A percentile compares a stretch with the other conserved stretches of the same genome.
Evolutionary conservation across 2,797 vertebrate genomes (phyloP).

Genomic region (Sphenodon punctatus): DNA sequence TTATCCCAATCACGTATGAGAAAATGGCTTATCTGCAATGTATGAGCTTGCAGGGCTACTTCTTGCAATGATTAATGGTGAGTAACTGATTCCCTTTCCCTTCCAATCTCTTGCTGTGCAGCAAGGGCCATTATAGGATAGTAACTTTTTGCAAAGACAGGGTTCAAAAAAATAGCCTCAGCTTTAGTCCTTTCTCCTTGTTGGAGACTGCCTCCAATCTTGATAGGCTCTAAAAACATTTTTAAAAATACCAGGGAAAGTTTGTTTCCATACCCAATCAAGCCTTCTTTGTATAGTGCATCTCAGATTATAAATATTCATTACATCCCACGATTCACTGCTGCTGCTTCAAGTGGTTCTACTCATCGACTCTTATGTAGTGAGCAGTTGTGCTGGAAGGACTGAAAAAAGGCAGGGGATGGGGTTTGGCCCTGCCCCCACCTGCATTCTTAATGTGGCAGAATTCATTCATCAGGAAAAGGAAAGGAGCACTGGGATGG

Average conservation of each 20-base stretch:
- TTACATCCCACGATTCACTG: background rate
- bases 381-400: background rate
- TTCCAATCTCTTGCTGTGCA: background rate
- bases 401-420: too few species aligned
- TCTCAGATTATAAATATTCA: background rate
- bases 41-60: background rate
- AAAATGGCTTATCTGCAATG: background rate
- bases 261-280: background rate
- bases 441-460: too few species aligned
- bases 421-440: too few species aligned
- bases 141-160: background rate
- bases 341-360: fast-evolving
- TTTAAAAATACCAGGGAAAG: background rate
- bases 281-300: background rate
- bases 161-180: background rate
- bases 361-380: background rate
- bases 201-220: background rate
- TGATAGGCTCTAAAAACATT: background rate
- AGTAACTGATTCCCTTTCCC: background rate
- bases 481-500: too few species aligned
- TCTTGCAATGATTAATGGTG: background rate
- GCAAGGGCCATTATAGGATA: background rate
- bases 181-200: background rate
- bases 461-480: too few species aligned
- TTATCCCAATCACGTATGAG: background rate